Evolutionary conservation across 2,113 vertebrate species (phyloP).

Genomic region (Trogon surrucura): DNA sequence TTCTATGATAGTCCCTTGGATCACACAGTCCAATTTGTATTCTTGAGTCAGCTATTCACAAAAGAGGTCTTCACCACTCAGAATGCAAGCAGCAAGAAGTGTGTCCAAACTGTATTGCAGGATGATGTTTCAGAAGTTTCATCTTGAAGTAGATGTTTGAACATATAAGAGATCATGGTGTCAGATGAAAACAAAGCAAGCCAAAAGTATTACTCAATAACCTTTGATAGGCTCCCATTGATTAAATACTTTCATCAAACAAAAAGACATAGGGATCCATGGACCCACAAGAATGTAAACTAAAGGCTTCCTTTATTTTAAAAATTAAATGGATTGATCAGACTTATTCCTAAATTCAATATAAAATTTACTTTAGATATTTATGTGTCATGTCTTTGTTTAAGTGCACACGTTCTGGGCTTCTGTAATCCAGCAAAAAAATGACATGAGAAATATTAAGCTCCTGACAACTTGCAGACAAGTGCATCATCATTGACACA

Average conservation of each 20-base stretch:
- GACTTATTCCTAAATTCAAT: neutral
- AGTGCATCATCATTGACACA: neutral
- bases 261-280: neutral
- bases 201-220: neutral
- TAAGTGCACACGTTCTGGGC: neutral
- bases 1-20: neutral
- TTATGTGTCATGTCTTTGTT: neutral
- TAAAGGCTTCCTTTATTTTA: neutral
- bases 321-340: neutral
- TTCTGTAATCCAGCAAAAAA: neutral
- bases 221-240: neutral
- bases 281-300: neutral
- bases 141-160: neutral
- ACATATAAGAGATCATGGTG: neutral
- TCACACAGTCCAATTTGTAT: neutral
- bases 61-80: neutral
- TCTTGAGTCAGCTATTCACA: neutral
- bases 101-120: neutral
- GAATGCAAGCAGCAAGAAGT: neutral
- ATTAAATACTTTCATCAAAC: neutral
- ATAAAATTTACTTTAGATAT: neutral
- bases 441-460: neutral
- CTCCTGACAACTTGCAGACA: neutral
- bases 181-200: neutral
- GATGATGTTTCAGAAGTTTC: neutral